Base-by-base conservation (phyloP, 2,113 vertebrate genomes). In the Brienomyrus longianalis region DNA sequence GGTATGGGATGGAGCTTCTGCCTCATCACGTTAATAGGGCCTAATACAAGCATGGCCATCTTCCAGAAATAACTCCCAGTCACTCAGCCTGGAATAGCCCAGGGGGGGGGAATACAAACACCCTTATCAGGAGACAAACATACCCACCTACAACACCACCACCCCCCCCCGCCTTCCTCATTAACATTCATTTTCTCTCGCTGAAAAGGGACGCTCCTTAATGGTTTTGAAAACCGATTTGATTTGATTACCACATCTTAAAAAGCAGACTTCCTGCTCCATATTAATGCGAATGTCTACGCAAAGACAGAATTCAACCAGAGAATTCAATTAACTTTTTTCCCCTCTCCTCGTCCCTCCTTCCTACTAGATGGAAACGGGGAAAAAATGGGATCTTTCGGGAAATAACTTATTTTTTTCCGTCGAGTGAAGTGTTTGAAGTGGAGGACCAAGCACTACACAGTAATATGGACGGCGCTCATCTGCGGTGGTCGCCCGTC, bases 91-190 rank as follows among this genome's bases (percentile, higher is more conserved):
- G 89, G 89, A 90, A 89, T 89, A 90, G 91, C 89, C 87, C 94
- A 93, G 31, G 94, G 93, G 94, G 93, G 93, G 93, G 93, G 93
- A 95, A 94, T 94, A 95, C 92, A 96, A 96, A 95, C 94, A 94
- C 90, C 90, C 95, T 96, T 96, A 96, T 96, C 96, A 96, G 95
- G 94, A 95, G 94, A 95, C 93, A 90, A 95, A 95, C 94, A 95
- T 94, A 92, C 94, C 91, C 91, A 93, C 93, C 92, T 88, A 90
- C 86, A 70, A 93, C 52, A 19, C 52, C 52, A 17, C 5, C 92
- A 62, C 21, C 51, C 88, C 70, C 70, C 51, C 91, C 85, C 21
- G 19, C 23, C 86, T 45, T 90, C 91, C 90, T 93, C 80, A 95
- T 96, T 96, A 95, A 93, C 94, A 96, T 96, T 93, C 94, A 94